Percentiles rank a stretch among this genome's conserved stretches.
These are phyloP conservation scores for Phalera bucephala DNA, from an alignment of 2,888 invertebrate species.

Conservation along the genomic window DNA sequence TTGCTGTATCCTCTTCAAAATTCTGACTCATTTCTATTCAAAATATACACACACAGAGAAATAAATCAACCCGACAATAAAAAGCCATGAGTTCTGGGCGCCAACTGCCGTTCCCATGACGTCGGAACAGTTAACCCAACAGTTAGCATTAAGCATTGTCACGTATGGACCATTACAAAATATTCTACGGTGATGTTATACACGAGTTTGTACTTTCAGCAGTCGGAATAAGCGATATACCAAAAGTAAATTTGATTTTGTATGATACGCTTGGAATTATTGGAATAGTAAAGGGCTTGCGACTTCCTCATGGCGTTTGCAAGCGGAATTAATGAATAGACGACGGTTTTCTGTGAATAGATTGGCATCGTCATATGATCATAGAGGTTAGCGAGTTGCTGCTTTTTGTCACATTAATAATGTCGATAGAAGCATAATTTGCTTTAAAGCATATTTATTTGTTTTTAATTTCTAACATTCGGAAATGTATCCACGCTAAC, in stretches of 20 bases:
- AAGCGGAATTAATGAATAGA: conserved; percentile 28
- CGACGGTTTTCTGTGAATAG: conserved; percentile 18
- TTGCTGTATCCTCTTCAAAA: conserved; percentile 22
- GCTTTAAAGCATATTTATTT: too few species aligned
- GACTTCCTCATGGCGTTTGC: conserved; percentile 29
- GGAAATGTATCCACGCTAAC: too few species aligned
- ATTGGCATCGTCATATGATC: conserved; percentile 12
- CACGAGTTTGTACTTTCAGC: conserved; percentile 35
- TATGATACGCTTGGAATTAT: conserved; percentile 28
- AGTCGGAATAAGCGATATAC: conserved; percentile 22
- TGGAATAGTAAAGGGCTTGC: conserved; percentile 34
- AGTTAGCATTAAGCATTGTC: conserved; percentile 44
- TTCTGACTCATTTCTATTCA: conserved; percentile 34
- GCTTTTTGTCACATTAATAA: too few species aligned
- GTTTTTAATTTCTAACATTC: too few species aligned
- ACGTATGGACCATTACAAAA: conserved; percentile 38
- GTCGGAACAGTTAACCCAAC: conserved; percentile 57
- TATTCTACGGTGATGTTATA: conserved; percentile 14
- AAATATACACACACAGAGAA: conserved; percentile 24
- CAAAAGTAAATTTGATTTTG: conserved; percentile 23
- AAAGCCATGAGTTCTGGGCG: conserved; percentile 39
- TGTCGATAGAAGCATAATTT: too few species aligned
- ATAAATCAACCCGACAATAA: conserved; percentile 27
- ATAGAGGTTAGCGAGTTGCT: not conserved
- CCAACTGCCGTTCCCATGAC: conserved; percentile 58